Evolutionary conservation across 2,113 vertebrate genomes (phyloP).

Genomic region (Festucalex cinctus): DNA sequence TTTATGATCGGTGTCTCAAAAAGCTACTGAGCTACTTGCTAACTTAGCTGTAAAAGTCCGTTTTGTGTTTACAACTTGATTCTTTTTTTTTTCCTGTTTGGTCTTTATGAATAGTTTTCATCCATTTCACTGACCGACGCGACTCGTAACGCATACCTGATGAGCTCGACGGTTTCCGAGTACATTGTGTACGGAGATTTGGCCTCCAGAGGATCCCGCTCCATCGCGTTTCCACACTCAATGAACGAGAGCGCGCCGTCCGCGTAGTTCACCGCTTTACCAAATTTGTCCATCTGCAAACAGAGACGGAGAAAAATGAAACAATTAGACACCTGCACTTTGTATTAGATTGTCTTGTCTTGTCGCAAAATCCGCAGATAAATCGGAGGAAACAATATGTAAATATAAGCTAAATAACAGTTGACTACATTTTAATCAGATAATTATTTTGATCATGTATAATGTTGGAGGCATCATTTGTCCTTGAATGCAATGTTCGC

Average conservation of each 20-base stretch:
- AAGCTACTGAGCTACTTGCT: too few relatives aligned
- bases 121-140: neutral
- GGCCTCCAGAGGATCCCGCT: constrained; percentile 93
- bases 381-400: constrained; percentile 36
- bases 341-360: constrained; percentile 24
- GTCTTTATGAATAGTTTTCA: neutral
- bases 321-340: constrained; percentile 7
- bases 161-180: constrained; percentile 97
- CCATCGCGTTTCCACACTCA: constrained; percentile 97
- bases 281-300: constrained; percentile 90
- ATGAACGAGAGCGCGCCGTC: constrained; percentile 97
- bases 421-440: constrained; percentile 48
- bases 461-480: constrained; percentile 55
- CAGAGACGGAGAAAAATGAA: neutral
- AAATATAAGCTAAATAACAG: constrained; percentile 58
- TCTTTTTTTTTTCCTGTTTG: neutral
- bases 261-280: constrained; percentile 96
- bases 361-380: constrained; percentile 45
- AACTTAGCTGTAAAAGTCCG: neutral
- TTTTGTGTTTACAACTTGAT: too few relatives aligned
- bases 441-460: constrained; percentile 53
- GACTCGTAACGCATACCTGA: constrained; percentile 75
- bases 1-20: too few relatives aligned
- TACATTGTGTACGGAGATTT: constrained; percentile 99
- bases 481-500: constrained; percentile 34